Evolutionary conservation across 23 tunicate genomes (phyloP).

Genomic region (Styela clava): DNA sequence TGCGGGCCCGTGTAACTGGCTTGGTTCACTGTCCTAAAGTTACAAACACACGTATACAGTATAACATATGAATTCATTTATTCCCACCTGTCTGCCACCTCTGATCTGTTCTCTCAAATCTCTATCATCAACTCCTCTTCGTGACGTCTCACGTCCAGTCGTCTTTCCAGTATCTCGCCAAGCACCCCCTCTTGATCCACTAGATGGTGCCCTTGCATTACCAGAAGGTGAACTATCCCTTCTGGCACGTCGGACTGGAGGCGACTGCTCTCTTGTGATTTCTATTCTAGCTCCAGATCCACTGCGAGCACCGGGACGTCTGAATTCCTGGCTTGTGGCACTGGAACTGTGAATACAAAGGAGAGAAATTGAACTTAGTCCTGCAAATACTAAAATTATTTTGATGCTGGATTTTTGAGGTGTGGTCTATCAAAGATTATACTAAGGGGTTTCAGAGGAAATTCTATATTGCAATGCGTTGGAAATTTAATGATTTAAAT

Average conservation of each 20-base stretch:
- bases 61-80: no score
- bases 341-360: neutral
- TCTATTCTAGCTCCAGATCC: slow-evolving; percentile 11
- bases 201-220: neutral
- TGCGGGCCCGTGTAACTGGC: no score
- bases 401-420: no score
- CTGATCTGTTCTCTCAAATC: slow-evolving; percentile 28
- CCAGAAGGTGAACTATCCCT: slow-evolving; percentile 11
- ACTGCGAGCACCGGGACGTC: neutral
- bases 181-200: neutral
- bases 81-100: slow-evolving; percentile 29
- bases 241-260: slow-evolving; percentile 2
- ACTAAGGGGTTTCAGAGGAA: no score
- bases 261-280: slow-evolving; percentile 20
- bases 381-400: no score
- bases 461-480: no score
- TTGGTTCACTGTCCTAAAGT: no score
- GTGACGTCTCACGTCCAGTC: neutral
- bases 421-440: no score
- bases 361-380: no score
- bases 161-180: neutral
- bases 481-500: no score
- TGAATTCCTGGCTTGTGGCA: neutral
- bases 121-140: slow-evolving; percentile 23
- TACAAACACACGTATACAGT: no score